A percentile compares a stretch with the other conserved stretches of the same genome.
Conservation (phyloP, 1,140 invertebrate species). For the Drosophila obscura region DNA sequence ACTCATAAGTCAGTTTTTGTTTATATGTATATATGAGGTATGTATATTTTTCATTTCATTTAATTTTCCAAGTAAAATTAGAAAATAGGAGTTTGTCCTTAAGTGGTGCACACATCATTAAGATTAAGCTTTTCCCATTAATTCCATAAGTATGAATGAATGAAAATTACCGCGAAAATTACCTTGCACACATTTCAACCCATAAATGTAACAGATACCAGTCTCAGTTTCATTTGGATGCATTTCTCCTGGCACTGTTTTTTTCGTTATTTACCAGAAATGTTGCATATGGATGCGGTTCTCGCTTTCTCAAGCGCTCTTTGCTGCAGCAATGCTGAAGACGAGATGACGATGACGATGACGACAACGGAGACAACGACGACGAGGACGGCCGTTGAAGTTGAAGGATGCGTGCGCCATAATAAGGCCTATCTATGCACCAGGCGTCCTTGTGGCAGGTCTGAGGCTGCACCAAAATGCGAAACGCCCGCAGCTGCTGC, state of each 20-base stretch:
- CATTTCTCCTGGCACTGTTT: background rate
- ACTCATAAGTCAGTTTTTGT: too few species aligned
- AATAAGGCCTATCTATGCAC: slow-evolving; percentile 57
- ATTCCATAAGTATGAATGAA: too few species aligned
- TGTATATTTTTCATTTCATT: too few species aligned
- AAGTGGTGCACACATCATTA: too few species aligned
- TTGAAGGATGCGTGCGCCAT: slow-evolving; percentile 79
- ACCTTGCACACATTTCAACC: background rate
- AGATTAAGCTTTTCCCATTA: too few species aligned
- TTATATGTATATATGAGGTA: too few species aligned
- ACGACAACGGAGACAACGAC: slow-evolving; percentile 30
- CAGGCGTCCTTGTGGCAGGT: slow-evolving; percentile 66
- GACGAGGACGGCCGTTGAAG: slow-evolving; percentile 61
- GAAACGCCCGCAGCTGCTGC: slow-evolving; percentile 61
- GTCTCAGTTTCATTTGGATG: slow-evolving; percentile 27
- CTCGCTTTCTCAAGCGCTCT: slow-evolving; percentile 59
- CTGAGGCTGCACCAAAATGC: slow-evolving; percentile 55
- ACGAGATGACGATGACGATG: background rate
- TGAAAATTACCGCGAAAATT: background rate
- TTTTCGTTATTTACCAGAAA: slow-evolving; percentile 7
- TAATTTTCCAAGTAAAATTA: too few species aligned
- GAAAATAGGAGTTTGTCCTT: too few species aligned
- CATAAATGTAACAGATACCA: background rate
- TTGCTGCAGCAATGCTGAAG: slow-evolving; percentile 24
- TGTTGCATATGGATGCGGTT: slow-evolving; percentile 16